Conservation (phyloP, 30 jellyfish, hydroid and myxozoan genomes). For the Pseudorhiza aurosa region DNA sequence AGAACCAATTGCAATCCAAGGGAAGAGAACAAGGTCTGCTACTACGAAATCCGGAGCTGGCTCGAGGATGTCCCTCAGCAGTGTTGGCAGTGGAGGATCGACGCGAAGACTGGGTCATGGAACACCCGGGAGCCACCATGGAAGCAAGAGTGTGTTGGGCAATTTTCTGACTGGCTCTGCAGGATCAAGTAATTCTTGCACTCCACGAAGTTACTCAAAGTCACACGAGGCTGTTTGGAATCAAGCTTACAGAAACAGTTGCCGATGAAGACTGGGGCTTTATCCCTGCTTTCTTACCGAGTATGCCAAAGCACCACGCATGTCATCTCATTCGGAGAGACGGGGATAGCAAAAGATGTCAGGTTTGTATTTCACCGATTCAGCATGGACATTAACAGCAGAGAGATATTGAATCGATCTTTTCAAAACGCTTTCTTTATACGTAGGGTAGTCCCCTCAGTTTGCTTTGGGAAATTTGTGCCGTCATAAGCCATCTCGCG, state of each 20-base stretch:
- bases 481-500: too few relatives aligned
- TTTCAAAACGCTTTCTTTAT: too few relatives aligned
- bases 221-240: constrained; percentile 72
- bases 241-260: constrained; percentile 63
- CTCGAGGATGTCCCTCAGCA: constrained; percentile 40
- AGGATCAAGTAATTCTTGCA: constrained; percentile 32
- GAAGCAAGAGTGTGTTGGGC: constrained; percentile 57
- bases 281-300: too few relatives aligned
- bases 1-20: constrained; percentile 46
- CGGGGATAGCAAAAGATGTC: too few relatives aligned
- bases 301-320: too few relatives aligned
- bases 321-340: too few relatives aligned
- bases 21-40: constrained; percentile 34
- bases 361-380: too few relatives aligned
- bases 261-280: constrained; percentile 34
- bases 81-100: constrained; percentile 70
- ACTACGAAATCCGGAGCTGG: constrained; percentile 56
- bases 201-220: constrained; percentile 56
- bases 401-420: too few relatives aligned
- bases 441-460: too few relatives aligned
- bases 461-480: too few relatives aligned
- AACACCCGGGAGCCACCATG: constrained; percentile 61
- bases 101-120: constrained; percentile 70
- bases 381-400: too few relatives aligned
- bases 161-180: constrained; percentile 41